A percentile compares a stretch with the other conserved stretches of the same genome.
These are phyloP conservation scores for Poeciliopsis paucimaculata DNA, from an alignment of 2,797 vertebrate genomes.

Conservation along the genomic window DNA sequence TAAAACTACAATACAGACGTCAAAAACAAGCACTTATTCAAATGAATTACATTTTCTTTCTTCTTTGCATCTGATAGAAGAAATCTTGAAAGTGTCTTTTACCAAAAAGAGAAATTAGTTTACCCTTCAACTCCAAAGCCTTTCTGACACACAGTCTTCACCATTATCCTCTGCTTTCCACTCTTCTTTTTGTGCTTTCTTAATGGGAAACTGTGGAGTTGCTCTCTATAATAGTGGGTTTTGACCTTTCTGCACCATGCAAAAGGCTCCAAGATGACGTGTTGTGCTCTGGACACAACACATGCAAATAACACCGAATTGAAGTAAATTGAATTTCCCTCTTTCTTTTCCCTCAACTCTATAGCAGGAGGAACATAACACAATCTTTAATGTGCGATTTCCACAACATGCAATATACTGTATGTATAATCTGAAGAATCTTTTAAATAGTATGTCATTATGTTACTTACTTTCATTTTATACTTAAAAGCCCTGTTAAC, in stretches of 20 bases:
- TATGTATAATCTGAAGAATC: not conserved
- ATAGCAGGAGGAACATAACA: not conserved
- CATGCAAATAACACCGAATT: not conserved
- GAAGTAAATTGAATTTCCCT: no score
- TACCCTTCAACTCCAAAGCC: not conserved
- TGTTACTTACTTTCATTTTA: not conserved
- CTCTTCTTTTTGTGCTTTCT: constrained; percentile 5
- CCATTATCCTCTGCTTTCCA: not conserved
- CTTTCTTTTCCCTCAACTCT: not conserved
- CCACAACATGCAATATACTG: not conserved
- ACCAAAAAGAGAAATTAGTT: not conserved
- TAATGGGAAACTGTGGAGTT: constrained; percentile 3
- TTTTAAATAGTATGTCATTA: not conserved
- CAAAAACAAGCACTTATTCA: not conserved
- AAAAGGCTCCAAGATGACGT: constrained; percentile 4
- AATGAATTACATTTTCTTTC: not conserved
- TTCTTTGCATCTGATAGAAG: not conserved
- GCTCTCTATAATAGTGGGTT: not conserved
- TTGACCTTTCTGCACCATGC: constrained; percentile 4
- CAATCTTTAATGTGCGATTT: not conserved
- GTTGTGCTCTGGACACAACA: not conserved
- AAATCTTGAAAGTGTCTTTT: not conserved
- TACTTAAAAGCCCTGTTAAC: not conserved
- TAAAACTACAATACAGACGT: not conserved
- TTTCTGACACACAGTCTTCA: not conserved